phyloP scores from a whole-genome alignment of 2,888 invertebrate genomes.

The Cyclophora punctaria region DNA sequence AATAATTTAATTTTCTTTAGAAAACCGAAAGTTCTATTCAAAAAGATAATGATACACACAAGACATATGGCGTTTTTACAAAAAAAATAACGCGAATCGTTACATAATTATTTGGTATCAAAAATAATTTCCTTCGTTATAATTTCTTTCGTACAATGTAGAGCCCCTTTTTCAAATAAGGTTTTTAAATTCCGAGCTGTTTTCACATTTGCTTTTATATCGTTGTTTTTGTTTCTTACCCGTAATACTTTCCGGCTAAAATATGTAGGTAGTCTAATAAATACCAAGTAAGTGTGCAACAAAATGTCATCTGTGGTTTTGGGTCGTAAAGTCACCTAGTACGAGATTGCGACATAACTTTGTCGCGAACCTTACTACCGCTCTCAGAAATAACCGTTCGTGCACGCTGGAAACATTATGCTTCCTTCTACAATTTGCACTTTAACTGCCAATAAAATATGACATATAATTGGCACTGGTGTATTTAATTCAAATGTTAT shows the following conservation, averaged over 20 bases:
- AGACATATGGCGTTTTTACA: constrained; percentile 49
- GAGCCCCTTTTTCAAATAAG: no score
- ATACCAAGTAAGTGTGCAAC: constrained; percentile 10
- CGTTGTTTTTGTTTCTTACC: neutral
- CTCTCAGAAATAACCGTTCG: no score
- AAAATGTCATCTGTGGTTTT: constrained; percentile 15
- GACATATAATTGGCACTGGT: no score
- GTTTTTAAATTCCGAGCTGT: no score
- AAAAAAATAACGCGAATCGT: constrained; percentile 29
- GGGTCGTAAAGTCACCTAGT: constrained; percentile 20
- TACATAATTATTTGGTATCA: constrained; percentile 27
- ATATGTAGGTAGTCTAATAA: no score
- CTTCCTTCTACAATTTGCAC: no score
- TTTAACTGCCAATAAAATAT: no score
- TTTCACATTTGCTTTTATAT: neutral
- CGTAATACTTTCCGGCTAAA: no score
- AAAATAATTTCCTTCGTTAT: constrained; percentile 1
- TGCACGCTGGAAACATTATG: no score
- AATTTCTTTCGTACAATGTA: neutral
- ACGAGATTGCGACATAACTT: constrained; percentile 21
- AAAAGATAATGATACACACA: constrained; percentile 38
- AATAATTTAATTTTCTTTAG: constrained; percentile 52
- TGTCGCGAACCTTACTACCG: constrained; percentile 8
- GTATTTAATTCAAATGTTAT: no score
- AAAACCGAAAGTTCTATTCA: constrained; percentile 46